Percentiles rank a stretch among this genome's conserved stretches.
These are phyloP conservation scores for Panopea generosa DNA, from an alignment of 2,888 invertebrate species.

Conservation along the genomic window DNA sequence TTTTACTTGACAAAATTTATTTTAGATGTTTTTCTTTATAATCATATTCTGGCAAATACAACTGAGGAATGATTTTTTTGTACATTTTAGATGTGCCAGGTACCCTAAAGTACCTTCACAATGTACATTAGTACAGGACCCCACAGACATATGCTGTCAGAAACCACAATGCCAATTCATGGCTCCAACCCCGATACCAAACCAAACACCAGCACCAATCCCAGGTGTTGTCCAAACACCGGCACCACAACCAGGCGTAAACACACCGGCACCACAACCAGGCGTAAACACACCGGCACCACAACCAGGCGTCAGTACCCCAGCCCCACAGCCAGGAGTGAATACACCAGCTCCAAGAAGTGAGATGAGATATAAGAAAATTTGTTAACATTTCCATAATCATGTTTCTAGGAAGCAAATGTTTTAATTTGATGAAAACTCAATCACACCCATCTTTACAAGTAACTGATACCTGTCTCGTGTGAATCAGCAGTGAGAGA, in stretches of 20 bases:
- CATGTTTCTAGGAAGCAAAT: too few species aligned
- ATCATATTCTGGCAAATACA: too few species aligned
- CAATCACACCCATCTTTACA: too few species aligned
- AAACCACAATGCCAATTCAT: conserved; percentile 64
- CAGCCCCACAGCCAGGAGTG: conserved; percentile 19
- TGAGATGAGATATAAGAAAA: conserved; percentile 18
- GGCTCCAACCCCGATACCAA: conserved; percentile 59
- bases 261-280: conserved; percentile 21
- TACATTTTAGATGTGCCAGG: conserved; percentile 59
- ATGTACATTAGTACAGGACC: conserved; percentile 65
- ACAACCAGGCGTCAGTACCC: conserved; percentile 4
- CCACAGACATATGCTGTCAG: conserved; percentile 63
- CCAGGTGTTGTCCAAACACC: conserved; percentile 40
- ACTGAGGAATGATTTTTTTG: too few species aligned
- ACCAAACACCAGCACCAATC: conserved; percentile 20
- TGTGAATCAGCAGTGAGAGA: too few species aligned
- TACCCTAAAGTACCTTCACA: conserved; percentile 61
- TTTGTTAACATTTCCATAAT: too few species aligned
- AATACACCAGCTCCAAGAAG: conserved; percentile 61
- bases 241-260: conserved; percentile 10
- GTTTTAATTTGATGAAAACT: too few species aligned
- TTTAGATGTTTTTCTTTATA: too few species aligned
- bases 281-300: conserved; percentile 35
- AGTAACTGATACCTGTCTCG: too few species aligned
- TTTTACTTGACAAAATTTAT: too few species aligned